A percentile compares a stretch with the other conserved stretches of the same genome.
These are phyloP conservation scores for Chrysocyon brachyurus DNA, from an alignment of 2,797 vertebrate genomes.

Conservation along the genomic window DNA sequence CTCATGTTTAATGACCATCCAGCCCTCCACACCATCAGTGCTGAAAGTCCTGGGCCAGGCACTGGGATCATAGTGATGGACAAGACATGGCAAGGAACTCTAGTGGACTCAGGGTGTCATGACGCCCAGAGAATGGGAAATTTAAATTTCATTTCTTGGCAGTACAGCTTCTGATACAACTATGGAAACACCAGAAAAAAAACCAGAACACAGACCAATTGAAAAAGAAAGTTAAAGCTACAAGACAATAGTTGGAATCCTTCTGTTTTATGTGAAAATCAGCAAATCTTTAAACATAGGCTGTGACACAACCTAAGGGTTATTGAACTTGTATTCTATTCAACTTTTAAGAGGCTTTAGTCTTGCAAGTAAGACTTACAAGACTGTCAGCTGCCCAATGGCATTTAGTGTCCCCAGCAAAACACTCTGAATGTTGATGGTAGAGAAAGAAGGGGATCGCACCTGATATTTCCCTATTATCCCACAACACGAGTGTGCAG, in stretches of 20 bases:
- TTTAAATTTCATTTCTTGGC: not conserved
- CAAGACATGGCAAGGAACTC: not conserved
- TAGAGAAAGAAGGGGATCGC: not conserved
- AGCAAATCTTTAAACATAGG: not conserved
- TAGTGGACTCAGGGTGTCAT: not conserved
- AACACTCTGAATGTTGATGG: not conserved
- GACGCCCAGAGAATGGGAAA: not conserved
- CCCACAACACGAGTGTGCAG: not conserved
- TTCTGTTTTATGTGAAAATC: not conserved
- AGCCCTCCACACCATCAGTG: not conserved
- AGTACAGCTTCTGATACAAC: not conserved
- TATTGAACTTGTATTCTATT: slow-evolving; percentile 9
- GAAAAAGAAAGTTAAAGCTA: slow-evolving; percentile 3
- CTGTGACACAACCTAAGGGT: not conserved
- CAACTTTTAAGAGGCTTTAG: slow-evolving; percentile 7
- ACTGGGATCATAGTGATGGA: not conserved
- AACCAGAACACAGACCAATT: not conserved
- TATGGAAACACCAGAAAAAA: not conserved
- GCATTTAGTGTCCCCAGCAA: not conserved
- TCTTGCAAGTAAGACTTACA: not conserved
- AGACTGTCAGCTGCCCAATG: not conserved
- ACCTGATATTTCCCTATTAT: not conserved
- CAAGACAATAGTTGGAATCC: not conserved
- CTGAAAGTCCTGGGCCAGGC: not conserved
- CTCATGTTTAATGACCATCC: not conserved